Conservation (phyloP, 2,113 vertebrate genomes). For the Thermophis baileyi region DNA sequence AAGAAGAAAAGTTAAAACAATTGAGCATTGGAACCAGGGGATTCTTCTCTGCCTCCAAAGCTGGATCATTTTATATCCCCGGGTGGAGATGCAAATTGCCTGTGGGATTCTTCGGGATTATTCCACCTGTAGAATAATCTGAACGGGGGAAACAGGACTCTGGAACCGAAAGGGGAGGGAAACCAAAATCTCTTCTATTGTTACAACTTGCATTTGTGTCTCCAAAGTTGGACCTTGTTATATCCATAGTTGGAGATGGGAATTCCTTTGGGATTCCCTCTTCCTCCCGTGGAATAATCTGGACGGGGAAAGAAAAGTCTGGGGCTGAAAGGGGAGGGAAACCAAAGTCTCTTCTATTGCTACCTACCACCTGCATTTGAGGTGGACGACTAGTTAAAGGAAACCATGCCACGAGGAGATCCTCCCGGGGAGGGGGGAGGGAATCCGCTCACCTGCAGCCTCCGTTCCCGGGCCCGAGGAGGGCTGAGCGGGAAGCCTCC, state of each 20-base stretch:
- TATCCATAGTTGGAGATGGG: background rate
- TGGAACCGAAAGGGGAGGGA: too few species aligned
- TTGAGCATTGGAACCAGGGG: background rate
- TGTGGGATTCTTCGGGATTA: background rate
- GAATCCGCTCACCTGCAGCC: too few species aligned
- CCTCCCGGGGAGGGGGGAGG: background rate
- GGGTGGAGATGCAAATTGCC: background rate
- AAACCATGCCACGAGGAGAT: background rate
- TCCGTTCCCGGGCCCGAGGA: too few species aligned
- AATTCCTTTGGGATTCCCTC: background rate
- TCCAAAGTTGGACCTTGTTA: background rate
- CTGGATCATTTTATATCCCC: background rate
- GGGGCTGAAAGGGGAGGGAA: background rate
- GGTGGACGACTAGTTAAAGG: background rate
- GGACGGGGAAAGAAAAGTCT: background rate
- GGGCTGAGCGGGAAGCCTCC: too few species aligned
- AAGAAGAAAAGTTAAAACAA: background rate
- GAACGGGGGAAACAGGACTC: too few species aligned
- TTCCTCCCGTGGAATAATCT: background rate
- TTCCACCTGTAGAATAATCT: background rate
- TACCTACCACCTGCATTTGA: too few species aligned
- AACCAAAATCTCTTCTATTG: background rate
- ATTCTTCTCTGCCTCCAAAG: background rate
- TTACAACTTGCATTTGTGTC: background rate
- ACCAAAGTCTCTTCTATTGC: background rate